Conservation (phyloP, 2,888 invertebrate species). For the Cantharis lateralis region DNA sequence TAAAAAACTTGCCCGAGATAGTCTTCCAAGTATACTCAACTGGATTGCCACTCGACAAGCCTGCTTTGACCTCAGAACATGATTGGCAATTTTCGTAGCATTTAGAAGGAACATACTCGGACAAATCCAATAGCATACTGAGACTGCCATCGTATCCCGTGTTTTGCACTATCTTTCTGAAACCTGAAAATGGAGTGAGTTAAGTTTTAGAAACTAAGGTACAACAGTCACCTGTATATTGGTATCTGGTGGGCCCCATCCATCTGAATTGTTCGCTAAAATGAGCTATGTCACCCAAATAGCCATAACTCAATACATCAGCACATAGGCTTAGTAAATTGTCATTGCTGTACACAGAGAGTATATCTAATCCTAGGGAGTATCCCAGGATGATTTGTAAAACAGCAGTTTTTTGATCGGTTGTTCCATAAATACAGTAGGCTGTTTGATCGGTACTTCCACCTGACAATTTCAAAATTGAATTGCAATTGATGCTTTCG, state of each 20-base stretch:
- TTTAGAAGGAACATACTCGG: conserved; percentile 54
- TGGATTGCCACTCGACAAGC: conserved; percentile 13
- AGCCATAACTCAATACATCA: conserved; percentile 84
- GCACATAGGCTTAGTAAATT: conserved; percentile 69
- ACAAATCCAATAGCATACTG: conserved; percentile 58
- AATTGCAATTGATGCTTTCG: background rate
- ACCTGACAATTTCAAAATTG: conserved; percentile 48
- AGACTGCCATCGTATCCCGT: conserved; percentile 69
- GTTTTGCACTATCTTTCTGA: conserved; percentile 66
- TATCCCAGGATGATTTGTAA: conserved; percentile 82
- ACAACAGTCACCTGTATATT: conserved; percentile 69
- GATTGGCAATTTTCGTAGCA: conserved; percentile 60
- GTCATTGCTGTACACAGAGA: conserved; percentile 69
- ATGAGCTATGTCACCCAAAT: conserved; percentile 79
- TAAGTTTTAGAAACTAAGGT: background rate
- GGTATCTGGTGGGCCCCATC: conserved; percentile 85
- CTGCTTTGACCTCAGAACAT: conserved; percentile 40
- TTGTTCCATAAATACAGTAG: conserved; percentile 78
- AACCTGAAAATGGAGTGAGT: conserved; percentile 52
- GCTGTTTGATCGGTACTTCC: conserved; percentile 80
- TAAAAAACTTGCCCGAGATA: conserved; percentile 73
- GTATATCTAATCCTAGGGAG: conserved; percentile 73
- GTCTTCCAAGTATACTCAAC: conserved; percentile 57
- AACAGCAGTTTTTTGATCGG: conserved; percentile 77
- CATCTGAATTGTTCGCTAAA: conserved; percentile 82